These are phyloP conservation scores for Vireo griseus DNA, from an alignment of 2,797 vertebrate species.

Conservation along the genomic window DNA sequence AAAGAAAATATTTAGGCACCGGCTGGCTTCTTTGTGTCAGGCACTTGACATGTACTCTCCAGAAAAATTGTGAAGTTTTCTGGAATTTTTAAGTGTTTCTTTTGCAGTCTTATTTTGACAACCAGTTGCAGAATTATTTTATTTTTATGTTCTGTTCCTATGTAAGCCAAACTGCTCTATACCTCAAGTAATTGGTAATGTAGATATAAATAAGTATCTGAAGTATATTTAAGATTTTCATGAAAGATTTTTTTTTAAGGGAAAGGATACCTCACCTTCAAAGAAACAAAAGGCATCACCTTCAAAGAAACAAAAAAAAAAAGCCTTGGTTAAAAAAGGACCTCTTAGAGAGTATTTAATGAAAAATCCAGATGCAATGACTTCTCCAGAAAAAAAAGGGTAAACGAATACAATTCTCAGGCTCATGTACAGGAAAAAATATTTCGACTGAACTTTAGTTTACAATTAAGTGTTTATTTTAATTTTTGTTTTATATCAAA, in stretches of 20 bases:
- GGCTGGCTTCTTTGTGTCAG: not conserved
- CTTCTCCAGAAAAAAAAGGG: constrained; percentile 18
- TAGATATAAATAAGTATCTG: not conserved
- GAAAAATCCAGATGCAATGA: not conserved
- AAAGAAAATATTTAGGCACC: not conserved
- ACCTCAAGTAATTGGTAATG: not conserved
- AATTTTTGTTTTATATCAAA: not conserved
- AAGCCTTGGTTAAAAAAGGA: not conserved
- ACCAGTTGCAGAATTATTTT: not conserved
- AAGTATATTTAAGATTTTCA: not conserved
- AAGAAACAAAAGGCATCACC: not conserved
- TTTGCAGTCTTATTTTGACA: not conserved
- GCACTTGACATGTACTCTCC: not conserved
- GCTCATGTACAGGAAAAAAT: not conserved
- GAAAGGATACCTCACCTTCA: not conserved
- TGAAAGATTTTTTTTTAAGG: not conserved
- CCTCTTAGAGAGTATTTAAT: not conserved
- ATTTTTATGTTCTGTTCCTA: not conserved
- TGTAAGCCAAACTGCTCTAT: not conserved
- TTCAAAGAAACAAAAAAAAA: not conserved
- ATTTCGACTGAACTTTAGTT: not conserved
- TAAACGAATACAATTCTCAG: not conserved
- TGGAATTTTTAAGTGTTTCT: not conserved
- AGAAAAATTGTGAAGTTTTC: not conserved
- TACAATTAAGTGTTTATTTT: not conserved